Base-by-base conservation (phyloP, 2,113 vertebrate genomes). In the Amphiprion percula region DNA sequence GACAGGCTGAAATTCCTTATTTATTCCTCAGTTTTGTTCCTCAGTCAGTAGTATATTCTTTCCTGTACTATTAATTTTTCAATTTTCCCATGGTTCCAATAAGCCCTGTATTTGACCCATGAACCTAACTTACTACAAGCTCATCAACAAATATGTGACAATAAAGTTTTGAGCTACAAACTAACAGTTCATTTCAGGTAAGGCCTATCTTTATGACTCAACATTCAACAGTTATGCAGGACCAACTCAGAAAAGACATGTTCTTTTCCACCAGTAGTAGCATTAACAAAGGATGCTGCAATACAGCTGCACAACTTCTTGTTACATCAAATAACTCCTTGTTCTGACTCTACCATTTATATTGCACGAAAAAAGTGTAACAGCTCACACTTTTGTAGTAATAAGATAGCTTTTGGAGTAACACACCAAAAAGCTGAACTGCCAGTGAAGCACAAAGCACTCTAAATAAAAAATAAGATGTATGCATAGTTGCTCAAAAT, bases 231-330 rank as follows among this genome's bases (percentile, higher is more conserved):
- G 5, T 41, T 26, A 39, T 4, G 21, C 10, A 37, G 7, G 1
- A 37, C 26, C 10, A 62, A 24, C 28, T 50, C 3, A 1, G 12
- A 55, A 46, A 50, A 50, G 7, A n/a, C 49, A 50, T 50, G 16
- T 4, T 4, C 15, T 47, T 41, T 12, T 41, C 39, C 49, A 52
- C 49, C 19, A 10, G 8, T 4, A 74, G 9, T 15, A 67, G 39
- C 46, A 44, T 58, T 19, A 68, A 67, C 5, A 80, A 24, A 24
- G 16, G 9, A 21, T 56, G 54, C 46, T 16, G 19, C 47, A 67
- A 21, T 59, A 19, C 19, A 54, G 46, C 62, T 59, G 2, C 11
- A 50, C 30, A 71, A 46, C n/a, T 16, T 44, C 30, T 39, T 24
- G 8, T 64, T 16, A 19, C 7, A 26, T 23, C 37, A 64, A 76